Evolutionary conservation across 2,797 vertebrate genomes (phyloP).

Genomic region (Gymnodraco acuticeps): DNA sequence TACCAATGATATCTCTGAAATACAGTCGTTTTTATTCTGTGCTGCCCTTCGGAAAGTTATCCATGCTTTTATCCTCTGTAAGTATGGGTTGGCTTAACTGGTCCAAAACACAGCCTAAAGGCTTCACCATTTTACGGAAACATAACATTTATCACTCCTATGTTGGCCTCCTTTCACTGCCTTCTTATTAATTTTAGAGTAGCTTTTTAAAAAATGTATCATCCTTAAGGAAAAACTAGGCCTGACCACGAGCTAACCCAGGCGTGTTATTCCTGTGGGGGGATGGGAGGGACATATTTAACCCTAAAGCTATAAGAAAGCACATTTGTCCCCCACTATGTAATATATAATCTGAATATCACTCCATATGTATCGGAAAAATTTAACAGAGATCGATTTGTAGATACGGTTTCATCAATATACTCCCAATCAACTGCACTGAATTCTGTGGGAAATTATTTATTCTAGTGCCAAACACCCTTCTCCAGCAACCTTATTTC

Average conservation of each 20-base stretch:
- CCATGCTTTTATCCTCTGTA: not conserved
- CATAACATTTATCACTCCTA: constrained; percentile 21
- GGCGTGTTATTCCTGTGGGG: constrained; percentile 27
- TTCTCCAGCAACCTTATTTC: not conserved
- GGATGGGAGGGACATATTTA: constrained; percentile 30
- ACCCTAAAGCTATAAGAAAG: constrained; percentile 45
- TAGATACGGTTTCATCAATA: not conserved
- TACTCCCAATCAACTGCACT: not conserved
- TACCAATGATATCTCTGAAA: not conserved
- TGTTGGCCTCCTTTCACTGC: constrained; percentile 40
- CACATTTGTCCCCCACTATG: constrained; percentile 8
- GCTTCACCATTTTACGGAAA: constrained; percentile 17
- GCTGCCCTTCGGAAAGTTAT: constrained; percentile 4
- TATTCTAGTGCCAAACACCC: not conserved
- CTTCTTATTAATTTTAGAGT: constrained; percentile 53
- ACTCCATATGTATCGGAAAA: not conserved
- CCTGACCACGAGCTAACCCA: constrained; percentile 34
- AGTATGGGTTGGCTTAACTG: constrained; percentile 4
- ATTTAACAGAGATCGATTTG: not conserved
- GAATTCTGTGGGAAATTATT: not conserved
- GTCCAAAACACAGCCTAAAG: constrained; percentile 20
- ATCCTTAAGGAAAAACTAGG: constrained; percentile 53
- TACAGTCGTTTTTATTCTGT: constrained; percentile 5
- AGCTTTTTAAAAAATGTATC: constrained; percentile 50
- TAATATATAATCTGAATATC: not conserved